phyloP scores from a whole-genome alignment of 2,888 invertebrate species.

The Hanleya hanleyi region DNA sequence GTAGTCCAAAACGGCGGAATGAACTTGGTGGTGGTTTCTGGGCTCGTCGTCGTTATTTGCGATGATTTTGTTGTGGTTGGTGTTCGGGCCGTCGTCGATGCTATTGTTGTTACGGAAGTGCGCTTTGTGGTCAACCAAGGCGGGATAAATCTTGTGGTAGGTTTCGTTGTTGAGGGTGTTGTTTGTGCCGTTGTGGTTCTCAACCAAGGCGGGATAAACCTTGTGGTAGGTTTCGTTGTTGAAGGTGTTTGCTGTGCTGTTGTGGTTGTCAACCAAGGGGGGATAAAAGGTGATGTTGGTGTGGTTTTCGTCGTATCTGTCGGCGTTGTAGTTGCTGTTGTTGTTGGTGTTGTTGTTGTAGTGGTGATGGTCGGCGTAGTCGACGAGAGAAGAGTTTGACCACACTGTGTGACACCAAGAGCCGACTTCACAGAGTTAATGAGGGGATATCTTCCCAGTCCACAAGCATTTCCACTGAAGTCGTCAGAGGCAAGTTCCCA shows the following conservation, averaged over 20 bases:
- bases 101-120: not conserved
- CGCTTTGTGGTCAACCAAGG: not conserved
- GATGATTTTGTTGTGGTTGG: not conserved
- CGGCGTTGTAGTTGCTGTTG: not conserved
- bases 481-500: not conserved
- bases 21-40: not conserved
- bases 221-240: not conserved
- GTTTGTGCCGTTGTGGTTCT: constrained; percentile 13
- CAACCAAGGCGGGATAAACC: not conserved
- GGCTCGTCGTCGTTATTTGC: too few relatives aligned
- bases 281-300: not conserved
- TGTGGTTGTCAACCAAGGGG: not conserved
- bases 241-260: not conserved
- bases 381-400: not conserved
- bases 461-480: not conserved
- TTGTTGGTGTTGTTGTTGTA: not conserved
- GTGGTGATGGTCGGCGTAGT: not conserved
- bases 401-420: too few relatives aligned
- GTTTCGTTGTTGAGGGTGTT: constrained; percentile 1
- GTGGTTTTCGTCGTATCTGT: not conserved
- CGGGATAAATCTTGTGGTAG: constrained; percentile 1
- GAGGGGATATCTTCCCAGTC: not conserved
- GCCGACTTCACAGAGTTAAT: not conserved
- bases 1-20: too few relatives aligned
- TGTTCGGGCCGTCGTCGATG: not conserved